Evolutionary conservation across 1,140 invertebrate species (phyloP).

Genomic region (Agraylea sexmaculata): DNA sequence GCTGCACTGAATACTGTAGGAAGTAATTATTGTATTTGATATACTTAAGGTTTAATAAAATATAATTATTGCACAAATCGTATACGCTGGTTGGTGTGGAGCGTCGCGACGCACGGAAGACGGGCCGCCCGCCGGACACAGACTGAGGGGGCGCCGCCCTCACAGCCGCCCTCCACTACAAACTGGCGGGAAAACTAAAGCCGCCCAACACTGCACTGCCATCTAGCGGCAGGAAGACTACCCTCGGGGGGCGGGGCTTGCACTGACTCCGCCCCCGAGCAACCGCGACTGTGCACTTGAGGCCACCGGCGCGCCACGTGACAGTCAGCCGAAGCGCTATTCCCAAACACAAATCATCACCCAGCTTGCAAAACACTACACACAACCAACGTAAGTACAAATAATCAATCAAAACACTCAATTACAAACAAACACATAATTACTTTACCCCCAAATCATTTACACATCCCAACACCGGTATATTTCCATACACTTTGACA

Average conservation of each 20-base stretch:
- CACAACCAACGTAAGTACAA: background rate
- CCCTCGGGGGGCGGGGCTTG: conserved; percentile 10
- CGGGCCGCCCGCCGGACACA: conserved; percentile 14
- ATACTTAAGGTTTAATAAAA: too few relatives aligned
- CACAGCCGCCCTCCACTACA: conserved; percentile 1
- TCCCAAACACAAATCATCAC: too few relatives aligned
- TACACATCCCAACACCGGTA: background rate
- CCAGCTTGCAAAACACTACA: background rate
- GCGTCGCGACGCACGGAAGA: conserved; percentile 15
- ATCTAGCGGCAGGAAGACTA: conserved; percentile 6
- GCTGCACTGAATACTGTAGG: too few relatives aligned
- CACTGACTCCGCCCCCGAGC: conserved; percentile 10
- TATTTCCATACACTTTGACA: background rate
- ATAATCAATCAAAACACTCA: background rate
- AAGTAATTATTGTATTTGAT: too few relatives aligned
- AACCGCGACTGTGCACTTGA: conserved; percentile 10
- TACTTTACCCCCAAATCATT: background rate
- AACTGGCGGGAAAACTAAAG: conserved; percentile 13
- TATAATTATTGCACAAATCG: too few relatives aligned
- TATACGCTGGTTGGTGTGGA: too few relatives aligned
- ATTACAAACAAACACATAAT: background rate
- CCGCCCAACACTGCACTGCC: conserved; percentile 14
- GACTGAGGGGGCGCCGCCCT: conserved; percentile 8
- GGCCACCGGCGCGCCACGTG: conserved; percentile 1
- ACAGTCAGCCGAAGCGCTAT: too few relatives aligned